phyloP scores from a whole-genome alignment of 2,888 invertebrate species.

The Villa cingulata region DNA sequence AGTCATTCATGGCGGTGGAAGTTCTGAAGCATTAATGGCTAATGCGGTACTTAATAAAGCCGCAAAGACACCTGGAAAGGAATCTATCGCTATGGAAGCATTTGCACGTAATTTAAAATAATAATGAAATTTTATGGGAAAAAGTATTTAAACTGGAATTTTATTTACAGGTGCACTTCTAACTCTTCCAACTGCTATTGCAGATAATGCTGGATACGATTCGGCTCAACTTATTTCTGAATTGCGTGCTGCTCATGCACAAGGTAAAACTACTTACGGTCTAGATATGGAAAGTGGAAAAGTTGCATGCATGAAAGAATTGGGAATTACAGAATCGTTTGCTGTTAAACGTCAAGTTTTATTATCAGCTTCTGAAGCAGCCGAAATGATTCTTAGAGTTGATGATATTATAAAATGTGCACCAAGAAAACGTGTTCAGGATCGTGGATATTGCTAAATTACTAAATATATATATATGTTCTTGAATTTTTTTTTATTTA shows the following conservation, averaged over 20 bases:
- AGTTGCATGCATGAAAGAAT: conserved; percentile 75
- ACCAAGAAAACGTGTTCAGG: conserved; percentile 73
- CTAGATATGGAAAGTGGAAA: conserved; percentile 80
- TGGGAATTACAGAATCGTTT: conserved; percentile 94
- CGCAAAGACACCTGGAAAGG: conserved; percentile 85
- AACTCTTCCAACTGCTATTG: conserved; percentile 86
- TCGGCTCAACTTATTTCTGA: conserved; percentile 89
- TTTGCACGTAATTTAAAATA: conserved; percentile 50
- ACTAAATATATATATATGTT: too few species aligned
- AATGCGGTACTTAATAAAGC: conserved; percentile 76
- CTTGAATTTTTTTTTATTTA: background rate
- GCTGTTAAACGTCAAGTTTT: conserved; percentile 94
- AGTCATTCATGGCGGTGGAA: conserved; percentile 85
- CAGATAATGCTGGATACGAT: conserved; percentile 98
- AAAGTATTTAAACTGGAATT: background rate
- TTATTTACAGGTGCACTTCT: conserved; percentile 50
- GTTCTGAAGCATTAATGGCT: conserved; percentile 95
- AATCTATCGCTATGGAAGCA: conserved; percentile 92
- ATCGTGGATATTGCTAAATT: conserved; percentile 48
- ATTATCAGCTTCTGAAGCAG: conserved; percentile 88
- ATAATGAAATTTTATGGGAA: background rate
- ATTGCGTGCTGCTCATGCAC: conserved; percentile 78
- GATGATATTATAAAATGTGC: conserved; percentile 93
- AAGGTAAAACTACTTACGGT: conserved; percentile 53
- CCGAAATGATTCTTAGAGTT: conserved; percentile 97